Base-by-base conservation (phyloP, 2,113 vertebrate genomes). In the Puntigrus tetrazona region DNA sequence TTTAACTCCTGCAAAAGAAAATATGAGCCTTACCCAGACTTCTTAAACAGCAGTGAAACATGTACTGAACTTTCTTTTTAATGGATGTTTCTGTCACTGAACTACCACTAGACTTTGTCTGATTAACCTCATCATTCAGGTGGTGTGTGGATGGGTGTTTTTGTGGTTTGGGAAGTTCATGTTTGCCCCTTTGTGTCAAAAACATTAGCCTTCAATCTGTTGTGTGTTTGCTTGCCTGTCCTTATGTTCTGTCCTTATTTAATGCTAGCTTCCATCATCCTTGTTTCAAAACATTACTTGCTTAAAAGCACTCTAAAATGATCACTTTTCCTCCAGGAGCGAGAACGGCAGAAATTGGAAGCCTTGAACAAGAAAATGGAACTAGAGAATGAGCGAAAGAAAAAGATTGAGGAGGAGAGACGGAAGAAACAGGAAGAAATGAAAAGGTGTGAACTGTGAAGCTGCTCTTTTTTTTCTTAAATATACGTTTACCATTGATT, bases 321-420 rank as follows among this genome's bases (percentile, higher is more conserved):
- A 38, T 11, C 1, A 22, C 20, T 9, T n/a, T 47, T 43, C 11
- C 38, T 65, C 61, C 65, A 99, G 98, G 94, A 96, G 63, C 96
- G 96, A 83, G 96, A 97, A 85, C 94, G 94, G 3, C 91, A 95
- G 87, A 97, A 97, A 55, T 91, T 97, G 63, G 96, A 98, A 84
- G 93, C 90, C 27, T 92, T 98, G 41, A 95, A 92, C 88, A 97
- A 95, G 87, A 99, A 98, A 86, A 95, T 96, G 85, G 96, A 97
- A 80, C 96, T 95, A 0, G 97, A 99, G 87, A 92, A 94, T 84
- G 94, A 96, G 45, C 94, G 97, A 25, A 95, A 95, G 89, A 95
- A 93, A 79, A 99, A 96, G 86, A 88, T 97, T 90, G 97, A 98
- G 84, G 97, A 98, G 75, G 96, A 98, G 31, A 97, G 95, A 89